Conservation (phyloP, 2,113 vertebrate species). For the Tachuris rubrigastra region DNA sequence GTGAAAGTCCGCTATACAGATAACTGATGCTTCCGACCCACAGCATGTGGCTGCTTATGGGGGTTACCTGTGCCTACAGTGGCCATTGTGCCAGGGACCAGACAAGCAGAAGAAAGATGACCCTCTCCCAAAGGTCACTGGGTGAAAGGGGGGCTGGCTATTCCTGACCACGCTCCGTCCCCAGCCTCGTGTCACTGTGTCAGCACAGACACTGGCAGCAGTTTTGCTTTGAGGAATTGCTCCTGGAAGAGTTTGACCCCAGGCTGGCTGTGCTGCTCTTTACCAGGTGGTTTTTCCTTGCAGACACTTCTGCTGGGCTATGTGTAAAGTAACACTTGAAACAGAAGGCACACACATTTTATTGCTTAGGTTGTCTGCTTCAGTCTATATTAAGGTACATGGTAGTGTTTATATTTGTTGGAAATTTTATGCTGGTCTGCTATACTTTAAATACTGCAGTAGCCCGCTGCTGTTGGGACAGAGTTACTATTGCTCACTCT, state of each 20-base stretch:
- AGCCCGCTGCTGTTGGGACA: neutral
- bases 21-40: neutral
- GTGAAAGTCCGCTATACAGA: rapidly evolving
- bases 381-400: neutral
- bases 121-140: neutral
- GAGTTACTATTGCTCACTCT: neutral
- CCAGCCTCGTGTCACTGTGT: rapidly evolving
- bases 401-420: neutral
- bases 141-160: neutral
- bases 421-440: neutral
- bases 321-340: neutral
- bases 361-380: neutral
- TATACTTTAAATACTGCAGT: neutral
- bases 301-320: neutral
- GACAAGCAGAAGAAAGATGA: neutral
- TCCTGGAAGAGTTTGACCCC: neutral
- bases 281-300: neutral
- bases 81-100: neutral
- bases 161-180: neutral
- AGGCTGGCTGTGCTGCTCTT: neutral
- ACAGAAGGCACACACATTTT: neutral
- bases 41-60: neutral
- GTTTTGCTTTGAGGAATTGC: neutral
- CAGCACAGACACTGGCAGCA: neutral
- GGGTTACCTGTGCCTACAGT: rapidly evolving